phyloP scores from a whole-genome alignment of 2,797 vertebrate species.

The Ataeniobius toweri region DNA sequence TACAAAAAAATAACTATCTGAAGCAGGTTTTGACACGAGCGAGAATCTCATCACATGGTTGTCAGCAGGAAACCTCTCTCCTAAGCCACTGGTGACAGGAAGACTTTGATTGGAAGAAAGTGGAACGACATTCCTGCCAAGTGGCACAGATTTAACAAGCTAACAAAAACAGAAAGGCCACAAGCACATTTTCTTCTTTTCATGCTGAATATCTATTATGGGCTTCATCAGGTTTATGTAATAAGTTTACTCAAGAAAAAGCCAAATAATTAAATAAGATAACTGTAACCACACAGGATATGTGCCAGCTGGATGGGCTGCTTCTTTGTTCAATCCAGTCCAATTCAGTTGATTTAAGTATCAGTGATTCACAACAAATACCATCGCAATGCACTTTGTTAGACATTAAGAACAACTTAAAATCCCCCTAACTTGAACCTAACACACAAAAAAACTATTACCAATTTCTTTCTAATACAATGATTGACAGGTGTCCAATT shows the following conservation, averaged over 20 bases:
- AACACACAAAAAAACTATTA: too few species aligned
- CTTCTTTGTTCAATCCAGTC: neutral
- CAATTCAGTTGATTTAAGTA: neutral
- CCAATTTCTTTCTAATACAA: too few species aligned
- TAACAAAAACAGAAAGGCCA: neutral
- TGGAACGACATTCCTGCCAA: conserved; percentile 9
- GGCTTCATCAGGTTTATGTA: neutral
- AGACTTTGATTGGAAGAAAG: conserved; percentile 9
- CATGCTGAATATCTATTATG: neutral
- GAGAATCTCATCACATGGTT: neutral
- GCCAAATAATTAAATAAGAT: neutral
- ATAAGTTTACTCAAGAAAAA: neutral
- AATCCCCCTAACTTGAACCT: neutral
- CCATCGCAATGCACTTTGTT: neutral
- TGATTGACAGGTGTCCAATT: too few species aligned
- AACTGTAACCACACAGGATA: neutral
- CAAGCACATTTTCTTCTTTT: neutral
- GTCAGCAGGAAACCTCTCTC: neutral
- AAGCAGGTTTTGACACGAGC: neutral
- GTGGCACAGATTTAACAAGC: neutral
- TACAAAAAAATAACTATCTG: neutral
- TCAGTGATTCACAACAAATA: neutral
- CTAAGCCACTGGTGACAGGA: neutral
- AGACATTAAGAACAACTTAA: neutral
- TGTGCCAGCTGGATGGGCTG: neutral